Evolutionary conservation across 2,797 vertebrate genomes (phyloP).

Genomic region (Leptodactylus fallax): DNA sequence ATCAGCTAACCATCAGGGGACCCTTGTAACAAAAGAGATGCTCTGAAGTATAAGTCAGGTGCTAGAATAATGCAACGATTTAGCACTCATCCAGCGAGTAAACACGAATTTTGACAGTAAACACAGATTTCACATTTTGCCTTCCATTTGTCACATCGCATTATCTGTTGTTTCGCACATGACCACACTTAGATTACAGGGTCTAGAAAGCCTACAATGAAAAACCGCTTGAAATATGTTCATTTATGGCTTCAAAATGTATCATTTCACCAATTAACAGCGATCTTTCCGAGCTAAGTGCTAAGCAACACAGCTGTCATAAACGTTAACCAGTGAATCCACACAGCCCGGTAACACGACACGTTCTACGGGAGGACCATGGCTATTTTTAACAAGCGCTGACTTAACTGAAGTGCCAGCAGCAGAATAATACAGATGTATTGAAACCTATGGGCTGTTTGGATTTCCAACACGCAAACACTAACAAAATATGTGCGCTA

Average conservation of each 20-base stretch:
- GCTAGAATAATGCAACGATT: neutral
- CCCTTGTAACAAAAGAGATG: neutral
- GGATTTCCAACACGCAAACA: constrained; percentile 47
- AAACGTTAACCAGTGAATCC: constrained; percentile 19
- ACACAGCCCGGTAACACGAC: constrained; percentile 5
- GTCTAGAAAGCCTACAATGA: neutral
- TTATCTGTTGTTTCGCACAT: neutral
- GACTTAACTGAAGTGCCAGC: constrained; percentile 38
- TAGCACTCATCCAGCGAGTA: constrained; percentile 16
- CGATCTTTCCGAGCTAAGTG: constrained; percentile 4
- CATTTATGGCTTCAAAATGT: constrained; percentile 9
- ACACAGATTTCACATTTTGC: neutral
- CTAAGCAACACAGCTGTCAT: constrained; percentile 29
- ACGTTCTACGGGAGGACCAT: neutral
- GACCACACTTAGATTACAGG: neutral
- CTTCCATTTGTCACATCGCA: constrained; percentile 25
- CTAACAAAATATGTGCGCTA: constrained; percentile 46
- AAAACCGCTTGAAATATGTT: constrained; percentile 15
- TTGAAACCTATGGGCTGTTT: constrained; percentile 55
- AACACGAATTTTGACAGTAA: neutral
- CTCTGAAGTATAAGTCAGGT: neutral
- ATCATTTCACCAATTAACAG: constrained; percentile 40
- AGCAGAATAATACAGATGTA: constrained; percentile 50
- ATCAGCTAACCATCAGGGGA: neutral
- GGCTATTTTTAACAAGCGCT: constrained; percentile 52